Evolutionary conservation across 2,888 invertebrate species (phyloP).

Genomic region (Aphodius granarius): DNA sequence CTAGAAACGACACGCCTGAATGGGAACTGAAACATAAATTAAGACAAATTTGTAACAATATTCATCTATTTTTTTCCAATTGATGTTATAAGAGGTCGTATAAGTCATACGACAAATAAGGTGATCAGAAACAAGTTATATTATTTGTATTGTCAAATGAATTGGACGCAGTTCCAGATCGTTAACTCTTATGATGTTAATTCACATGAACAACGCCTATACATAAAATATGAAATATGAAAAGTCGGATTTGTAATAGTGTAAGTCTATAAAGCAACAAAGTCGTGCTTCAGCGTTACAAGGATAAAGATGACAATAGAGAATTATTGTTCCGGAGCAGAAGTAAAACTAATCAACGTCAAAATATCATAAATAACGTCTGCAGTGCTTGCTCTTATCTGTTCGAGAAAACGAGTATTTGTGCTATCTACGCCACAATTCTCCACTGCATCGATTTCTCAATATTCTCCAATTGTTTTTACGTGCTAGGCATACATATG

Average conservation of each 20-base stretch:
- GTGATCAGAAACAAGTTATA: background rate
- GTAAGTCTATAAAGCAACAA: too few relatives aligned
- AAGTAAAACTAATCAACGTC: background rate
- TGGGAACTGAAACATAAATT: slow-evolving; percentile 1
- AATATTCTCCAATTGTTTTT: background rate
- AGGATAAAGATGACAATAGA: background rate
- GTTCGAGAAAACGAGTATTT: background rate
- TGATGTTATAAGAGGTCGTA: background rate
- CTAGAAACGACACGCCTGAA: background rate
- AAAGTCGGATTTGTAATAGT: background rate
- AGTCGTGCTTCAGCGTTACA: too few relatives aligned
- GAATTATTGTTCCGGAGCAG: background rate
- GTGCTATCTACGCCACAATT: background rate
- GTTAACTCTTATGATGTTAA: background rate
- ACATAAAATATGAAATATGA: background rate
- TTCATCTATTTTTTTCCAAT: background rate
- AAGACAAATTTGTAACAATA: slow-evolving; percentile 13
- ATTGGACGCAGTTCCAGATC: background rate
- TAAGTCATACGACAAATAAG: slow-evolving; percentile 7
- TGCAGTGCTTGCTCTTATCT: background rate
- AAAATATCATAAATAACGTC: background rate
- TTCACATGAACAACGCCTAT: background rate
- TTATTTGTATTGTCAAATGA: background rate
- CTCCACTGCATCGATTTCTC: background rate
- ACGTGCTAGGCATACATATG: background rate